Evolutionary conservation across 2,797 vertebrate genomes (phyloP).

Genomic region (Myotis daubentonii): DNA sequence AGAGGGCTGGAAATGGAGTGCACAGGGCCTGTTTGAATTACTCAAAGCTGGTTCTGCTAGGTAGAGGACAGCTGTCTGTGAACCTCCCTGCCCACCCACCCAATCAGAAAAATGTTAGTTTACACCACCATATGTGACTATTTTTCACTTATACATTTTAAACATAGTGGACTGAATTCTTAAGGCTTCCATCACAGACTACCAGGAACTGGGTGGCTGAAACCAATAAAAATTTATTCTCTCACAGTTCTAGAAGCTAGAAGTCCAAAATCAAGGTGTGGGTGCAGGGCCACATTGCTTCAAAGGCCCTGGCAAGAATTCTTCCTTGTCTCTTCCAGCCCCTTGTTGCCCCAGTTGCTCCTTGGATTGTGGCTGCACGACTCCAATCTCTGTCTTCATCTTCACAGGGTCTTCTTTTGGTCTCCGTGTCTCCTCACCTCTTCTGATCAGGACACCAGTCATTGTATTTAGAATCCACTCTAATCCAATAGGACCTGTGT

Average conservation of each 20-base stretch:
- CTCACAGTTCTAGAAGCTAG: neutral
- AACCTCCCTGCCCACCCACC: neutral
- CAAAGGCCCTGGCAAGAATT: fast-evolving
- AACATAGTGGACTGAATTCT: neutral
- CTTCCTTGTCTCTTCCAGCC: no score
- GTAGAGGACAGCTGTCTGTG: neutral
- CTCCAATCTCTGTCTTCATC: neutral
- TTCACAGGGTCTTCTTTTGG: neutral
- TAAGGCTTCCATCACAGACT: neutral
- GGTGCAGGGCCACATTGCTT: fast-evolving
- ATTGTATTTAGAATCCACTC: no score
- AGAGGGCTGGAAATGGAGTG: neutral
- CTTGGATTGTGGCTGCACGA: fast-evolving
- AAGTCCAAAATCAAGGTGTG: neutral
- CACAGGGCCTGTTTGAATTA: neutral
- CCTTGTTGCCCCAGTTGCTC: fast-evolving
- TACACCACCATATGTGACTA: fast-evolving
- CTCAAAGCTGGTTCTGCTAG: no score
- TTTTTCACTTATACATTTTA: neutral
- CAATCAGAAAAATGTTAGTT: no score
- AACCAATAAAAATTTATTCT: neutral
- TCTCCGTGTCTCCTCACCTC: neutral
- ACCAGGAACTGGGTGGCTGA: neutral
- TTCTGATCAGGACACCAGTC: neutral
- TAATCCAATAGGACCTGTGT: neutral